Conservation (phyloP, 2,888 invertebrate genomes). For the Pristionchus japonicus region DNA sequence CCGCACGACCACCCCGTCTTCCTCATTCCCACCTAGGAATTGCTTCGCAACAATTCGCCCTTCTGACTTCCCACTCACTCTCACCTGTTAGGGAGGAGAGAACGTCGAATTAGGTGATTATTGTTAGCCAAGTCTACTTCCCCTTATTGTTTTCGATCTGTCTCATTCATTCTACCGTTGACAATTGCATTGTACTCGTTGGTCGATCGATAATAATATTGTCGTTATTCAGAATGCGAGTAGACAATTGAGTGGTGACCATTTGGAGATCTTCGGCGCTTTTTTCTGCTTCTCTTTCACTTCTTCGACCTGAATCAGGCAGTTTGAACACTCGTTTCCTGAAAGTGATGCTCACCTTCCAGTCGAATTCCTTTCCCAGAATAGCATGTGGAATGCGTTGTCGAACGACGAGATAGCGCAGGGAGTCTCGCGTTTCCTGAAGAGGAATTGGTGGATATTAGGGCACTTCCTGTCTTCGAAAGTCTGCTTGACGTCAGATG, state of each 20-base stretch:
- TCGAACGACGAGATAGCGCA: constrained; percentile 67
- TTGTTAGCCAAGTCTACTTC: no score
- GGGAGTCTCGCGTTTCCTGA: constrained; percentile 66
- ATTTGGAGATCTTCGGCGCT: constrained; percentile 36
- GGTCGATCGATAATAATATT: neutral
- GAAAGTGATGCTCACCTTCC: constrained; percentile 55
- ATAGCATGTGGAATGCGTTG: constrained; percentile 69
- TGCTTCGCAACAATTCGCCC: no score
- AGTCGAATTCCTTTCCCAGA: constrained; percentile 64
- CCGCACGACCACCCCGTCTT: no score
- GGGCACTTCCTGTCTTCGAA: no score
- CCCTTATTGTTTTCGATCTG: neutral
- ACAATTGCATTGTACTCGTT: neutral
- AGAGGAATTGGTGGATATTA: no score
- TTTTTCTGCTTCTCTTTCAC: constrained; percentile 38
- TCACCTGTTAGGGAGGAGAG: no score
- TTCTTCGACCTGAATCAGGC: neutral
- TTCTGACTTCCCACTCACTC: no score
- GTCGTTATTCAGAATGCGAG: constrained; percentile 39
- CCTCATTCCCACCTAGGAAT: no score
- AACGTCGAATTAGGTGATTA: no score
- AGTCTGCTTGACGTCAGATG: no score
- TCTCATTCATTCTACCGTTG: neutral
- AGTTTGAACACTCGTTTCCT: neutral
- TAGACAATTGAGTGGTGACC: constrained; percentile 47